Evolutionary conservation across 1,140 invertebrate species (phyloP), one percentile per base, ranked within the genome.

Genomic region (Drosophila ironensis): DNA sequence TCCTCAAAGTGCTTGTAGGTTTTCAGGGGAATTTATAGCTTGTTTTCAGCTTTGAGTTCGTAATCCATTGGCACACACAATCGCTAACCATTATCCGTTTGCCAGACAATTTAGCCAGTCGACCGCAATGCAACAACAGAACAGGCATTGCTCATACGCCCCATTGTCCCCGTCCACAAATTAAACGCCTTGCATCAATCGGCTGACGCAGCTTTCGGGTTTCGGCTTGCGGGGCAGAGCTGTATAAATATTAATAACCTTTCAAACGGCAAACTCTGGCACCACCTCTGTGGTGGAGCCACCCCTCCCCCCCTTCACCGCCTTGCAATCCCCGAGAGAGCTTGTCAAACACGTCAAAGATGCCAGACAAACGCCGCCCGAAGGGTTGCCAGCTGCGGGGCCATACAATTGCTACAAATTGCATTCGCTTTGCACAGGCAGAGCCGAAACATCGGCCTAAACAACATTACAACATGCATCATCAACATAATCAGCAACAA

Each of bases 351-450:
- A 61, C 66, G 61, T 81, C 78, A 77, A 72, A 76, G 68, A 61
- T 67, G 70, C 25, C 75, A 33, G 53, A 35, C 44, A 16, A 25
- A 25, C 16, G 35, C 17, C 30, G 30, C 16, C 44, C 19, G 24
- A 41, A 9, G 24, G 27, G 25, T 11, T 30, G 40, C 6, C 16
- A 25, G 41, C 33, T 28, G 30, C 25, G 48, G 42, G 47, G 56
- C 73, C 45, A 52, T 86, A 74, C 74, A 84, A 84, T 78, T 84
- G 80, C 80, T 76, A 87, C 80, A 86, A 86, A 86, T 86, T 86
- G 80, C 80, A 87, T 86, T 84, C 72, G 67, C 64, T 69, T 56
- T 53, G 40, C 40, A 44, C 57, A 66, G 52, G 52, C 25, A 33
- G 25, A 37, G 33, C 56, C 59, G 38, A 64, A 77, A 72, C 67